Base-by-base conservation (phyloP, 2,113 vertebrate species). In the Porphyrio hochstetteri region DNA sequence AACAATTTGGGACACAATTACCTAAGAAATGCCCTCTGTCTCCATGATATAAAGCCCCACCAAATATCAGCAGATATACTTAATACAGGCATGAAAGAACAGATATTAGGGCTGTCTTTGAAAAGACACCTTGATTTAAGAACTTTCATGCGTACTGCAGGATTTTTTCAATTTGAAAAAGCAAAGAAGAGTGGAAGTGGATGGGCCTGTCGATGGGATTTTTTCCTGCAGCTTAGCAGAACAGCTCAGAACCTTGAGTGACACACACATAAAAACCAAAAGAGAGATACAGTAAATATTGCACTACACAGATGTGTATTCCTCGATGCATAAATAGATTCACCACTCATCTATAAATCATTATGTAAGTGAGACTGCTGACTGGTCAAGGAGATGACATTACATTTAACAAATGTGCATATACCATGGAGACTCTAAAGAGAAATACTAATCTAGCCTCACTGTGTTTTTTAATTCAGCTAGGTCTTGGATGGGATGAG, bases 201-300 rank as follows among this genome's bases (percentile, higher is more conserved):
- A 1, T 65, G 61, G 42, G 14, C 52, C 53, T 85, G 55, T 35
- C 0, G 0, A 44, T 2, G 69, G 20, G 23, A 35, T 12, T 36
- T 67, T 75, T 71, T 88, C 57, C 74, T 88, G 36, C 65, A 70
- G 60, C 60, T 90, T 48, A 69, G 59, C 52, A 82, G 44, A 93
- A 88, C 9, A 72, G 9, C 42, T 82, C 53, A 82, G 74, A 78
- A 92, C 25, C 9, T 60, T 85, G 59, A 88, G 9, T 85, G 42
- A 74, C 33, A 46, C 4, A 21, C 3, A 5, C 29, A 65, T 28
- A 53, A 83, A 53, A 75, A 72, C 40, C 0, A 2, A n/a, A 67
- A 71, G 27, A 77, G 23, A 15, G 77, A 38, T 42, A 36, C 38
- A 77, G 11, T 56, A 79, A 80, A 80, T 33, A 55, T 2, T 82